A percentile compares a stretch with the other conserved stretches of the same genome.
Conservation (phyloP, 2,113 vertebrate species). For the Rhipidura dahli region DNA sequence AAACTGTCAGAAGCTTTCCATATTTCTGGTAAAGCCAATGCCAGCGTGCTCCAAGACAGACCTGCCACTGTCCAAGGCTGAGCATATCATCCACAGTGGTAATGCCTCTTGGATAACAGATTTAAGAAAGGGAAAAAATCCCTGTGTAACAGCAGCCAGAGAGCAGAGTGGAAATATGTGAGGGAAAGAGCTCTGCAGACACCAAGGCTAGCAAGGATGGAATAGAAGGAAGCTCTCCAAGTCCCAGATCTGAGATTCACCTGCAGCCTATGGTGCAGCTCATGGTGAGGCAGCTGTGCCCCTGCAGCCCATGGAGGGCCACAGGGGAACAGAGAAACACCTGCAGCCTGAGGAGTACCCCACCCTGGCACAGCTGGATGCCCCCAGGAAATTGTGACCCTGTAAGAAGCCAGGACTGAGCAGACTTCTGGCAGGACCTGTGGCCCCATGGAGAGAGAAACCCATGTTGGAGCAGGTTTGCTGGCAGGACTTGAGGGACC, state of each 20-base stretch:
- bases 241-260: too few species aligned
- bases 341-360: neutral
- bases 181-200: neutral
- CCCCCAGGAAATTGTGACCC: neutral
- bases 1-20: neutral
- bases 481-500: neutral
- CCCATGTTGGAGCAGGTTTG: neutral
- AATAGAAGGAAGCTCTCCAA: neutral
- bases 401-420: neutral
- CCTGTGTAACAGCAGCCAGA: neutral
- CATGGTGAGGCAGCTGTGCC: neutral
- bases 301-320: neutral
- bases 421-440: neutral
- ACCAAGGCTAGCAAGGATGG: neutral
- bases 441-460: neutral
- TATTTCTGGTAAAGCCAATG: accelerated
- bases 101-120: neutral
- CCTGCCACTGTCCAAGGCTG: neutral
- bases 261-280: neutral
- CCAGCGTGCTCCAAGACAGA: neutral
- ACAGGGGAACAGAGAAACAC: neutral
- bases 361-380: neutral
- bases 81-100: neutral
- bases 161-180: neutral
- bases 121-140: neutral